Evolutionary conservation across 2,888 invertebrate species (phyloP).

Genomic region (Drosophila mercatorum): DNA sequence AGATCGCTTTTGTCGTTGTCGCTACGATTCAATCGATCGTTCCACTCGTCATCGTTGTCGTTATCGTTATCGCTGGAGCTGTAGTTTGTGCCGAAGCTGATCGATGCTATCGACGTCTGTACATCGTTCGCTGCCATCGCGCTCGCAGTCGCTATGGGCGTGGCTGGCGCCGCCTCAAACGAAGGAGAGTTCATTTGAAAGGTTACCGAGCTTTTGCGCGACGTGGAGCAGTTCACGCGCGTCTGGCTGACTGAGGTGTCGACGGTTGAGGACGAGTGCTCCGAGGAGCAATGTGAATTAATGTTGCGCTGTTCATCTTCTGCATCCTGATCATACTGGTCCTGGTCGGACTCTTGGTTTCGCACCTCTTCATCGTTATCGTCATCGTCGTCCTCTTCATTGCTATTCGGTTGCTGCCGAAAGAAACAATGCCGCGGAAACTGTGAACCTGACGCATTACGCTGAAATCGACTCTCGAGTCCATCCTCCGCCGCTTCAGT

Average conservation of each 20-base stretch:
- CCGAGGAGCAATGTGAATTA: conserved; percentile 71
- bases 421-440: conserved; percentile 84
- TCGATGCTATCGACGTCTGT: conserved; percentile 63
- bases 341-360: conserved; percentile 10
- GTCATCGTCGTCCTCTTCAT: conserved; percentile 5
- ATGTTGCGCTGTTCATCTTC: conserved; percentile 34
- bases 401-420: conserved; percentile 61
- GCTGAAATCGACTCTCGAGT: conserved; percentile 74
- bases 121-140: background rate
- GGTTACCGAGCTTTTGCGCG: conserved; percentile 84
- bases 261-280: conserved; percentile 72
- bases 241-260: conserved; percentile 38
- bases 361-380: background rate
- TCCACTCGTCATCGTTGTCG: conserved; percentile 30
- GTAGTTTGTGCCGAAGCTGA: conserved; percentile 77
- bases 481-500: conserved; percentile 19
- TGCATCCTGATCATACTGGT: conserved; percentile 6
- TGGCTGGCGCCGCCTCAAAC: background rate
- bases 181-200: conserved; percentile 74
- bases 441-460: conserved; percentile 84
- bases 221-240: conserved; percentile 67
- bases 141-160: background rate
- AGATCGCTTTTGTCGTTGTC: conserved; percentile 24
- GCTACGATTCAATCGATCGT: conserved; percentile 9
- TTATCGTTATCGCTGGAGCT: conserved; percentile 44